Base-by-base conservation (phyloP, 2,113 vertebrate species). In the Dipodomys spectabilis region DNA sequence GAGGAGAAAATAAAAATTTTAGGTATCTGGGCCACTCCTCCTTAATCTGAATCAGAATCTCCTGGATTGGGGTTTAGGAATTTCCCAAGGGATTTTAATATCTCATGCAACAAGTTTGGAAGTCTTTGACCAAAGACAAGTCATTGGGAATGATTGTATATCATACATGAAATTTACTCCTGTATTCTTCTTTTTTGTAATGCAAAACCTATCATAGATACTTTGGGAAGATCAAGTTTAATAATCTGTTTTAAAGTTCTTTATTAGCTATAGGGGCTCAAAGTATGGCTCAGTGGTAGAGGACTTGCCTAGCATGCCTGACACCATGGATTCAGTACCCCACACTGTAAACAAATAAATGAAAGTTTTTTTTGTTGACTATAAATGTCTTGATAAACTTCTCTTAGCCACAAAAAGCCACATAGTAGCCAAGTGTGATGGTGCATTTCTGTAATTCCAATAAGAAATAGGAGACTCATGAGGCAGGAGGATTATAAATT, bases 201-300 rank as follows among this genome's bases (percentile, higher is more conserved):
- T 71, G 39, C 88, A 86, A 88, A 84, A 57, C 22, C 57, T 90
- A 73, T 92, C 74, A 92, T 35, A 88, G 80, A 45, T 69, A 95
- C 80, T 94, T 96, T 88, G 65, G 75, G 91, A 96, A 94, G 75
- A 74, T 95, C 86, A 94, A 83, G 89, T 83, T 49, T 27, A n/a
- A 20, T 87, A 60, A 74, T 87, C 65, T 62, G 1, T 81, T 45
- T 86, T 69, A 88, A 92, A 90, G 64, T 81, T 94, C n/a, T 69
- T 84, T 94, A 32, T 88, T 35, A 81, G 9, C 62, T 67, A 1
- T 75, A 86, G 83, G 68, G 22, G n/a, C 45, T 72, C 20, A 39
- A 16, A n/a, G 15, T 85, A 1, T 72, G 19, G 49, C 68, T 72
- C 49, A 28, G 1, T 85, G 68, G 49, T 72, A 27, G 5, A 85